Conservation (phyloP, 1,140 invertebrate species). For the Rhopalosiphum maidis region DNA sequence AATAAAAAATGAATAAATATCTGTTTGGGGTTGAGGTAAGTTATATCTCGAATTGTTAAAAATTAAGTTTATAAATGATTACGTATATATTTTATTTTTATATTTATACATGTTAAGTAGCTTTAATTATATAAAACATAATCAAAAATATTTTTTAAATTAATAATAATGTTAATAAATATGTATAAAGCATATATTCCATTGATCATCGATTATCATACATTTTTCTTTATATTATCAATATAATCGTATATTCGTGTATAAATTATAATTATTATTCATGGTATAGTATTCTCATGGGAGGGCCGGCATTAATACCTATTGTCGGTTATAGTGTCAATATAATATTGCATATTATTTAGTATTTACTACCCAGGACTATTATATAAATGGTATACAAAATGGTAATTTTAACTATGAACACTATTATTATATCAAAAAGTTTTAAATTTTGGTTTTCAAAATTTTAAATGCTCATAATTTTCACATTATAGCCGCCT, state of each 20-base stretch:
- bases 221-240: not conserved
- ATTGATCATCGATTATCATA: not conserved
- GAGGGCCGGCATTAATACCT: not conserved
- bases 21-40: constrained; percentile 36
- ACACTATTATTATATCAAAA: not conserved
- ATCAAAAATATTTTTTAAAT: not conserved
- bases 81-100: not conserved
- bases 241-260: not conserved
- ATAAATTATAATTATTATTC: constrained; percentile 22
- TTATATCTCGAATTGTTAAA: not conserved
- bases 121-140: not conserved
- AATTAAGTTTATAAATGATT: not conserved
- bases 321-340: not conserved
- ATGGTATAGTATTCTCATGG: not conserved
- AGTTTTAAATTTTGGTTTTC: not conserved
- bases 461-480: no score
- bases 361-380: not conserved
- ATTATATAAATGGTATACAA: not conserved
- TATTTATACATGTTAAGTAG: not conserved
- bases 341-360: not conserved
- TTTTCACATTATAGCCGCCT: not conserved
- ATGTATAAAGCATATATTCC: not conserved
- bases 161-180: not conserved
- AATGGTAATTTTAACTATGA: not conserved
- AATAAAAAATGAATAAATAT: constrained; percentile 50